These are phyloP conservation scores for Pseudeuparius sepicola DNA, from an alignment of 2,888 invertebrate species.

Conservation along the genomic window DNA sequence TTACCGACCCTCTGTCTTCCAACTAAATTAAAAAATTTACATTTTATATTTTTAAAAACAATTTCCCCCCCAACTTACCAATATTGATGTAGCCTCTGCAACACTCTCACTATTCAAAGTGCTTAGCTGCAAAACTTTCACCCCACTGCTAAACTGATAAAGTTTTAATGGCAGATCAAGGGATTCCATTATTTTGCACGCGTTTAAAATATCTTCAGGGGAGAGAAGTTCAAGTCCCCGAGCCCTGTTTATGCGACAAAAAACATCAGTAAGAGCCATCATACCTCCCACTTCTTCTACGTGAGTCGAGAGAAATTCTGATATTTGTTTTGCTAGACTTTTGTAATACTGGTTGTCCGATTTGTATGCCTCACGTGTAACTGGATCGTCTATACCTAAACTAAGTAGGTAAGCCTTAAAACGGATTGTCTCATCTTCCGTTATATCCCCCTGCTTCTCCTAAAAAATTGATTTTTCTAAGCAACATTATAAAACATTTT, in stretches of 20 bases:
- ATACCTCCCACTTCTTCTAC: slow-evolving; percentile 87
- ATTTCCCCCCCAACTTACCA: too few species aligned
- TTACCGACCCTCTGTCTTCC: slow-evolving; percentile 58
- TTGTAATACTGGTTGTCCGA: slow-evolving; percentile 77
- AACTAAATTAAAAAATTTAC: slow-evolving; percentile 40
- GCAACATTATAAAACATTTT: too few species aligned
- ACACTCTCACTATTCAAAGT: slow-evolving; percentile 63
- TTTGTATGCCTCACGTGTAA: slow-evolving; percentile 83
- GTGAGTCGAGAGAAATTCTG: slow-evolving; percentile 69
- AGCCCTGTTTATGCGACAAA: slow-evolving; percentile 93
- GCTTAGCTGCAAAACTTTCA: slow-evolving; percentile 81
- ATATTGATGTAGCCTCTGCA: slow-evolving; percentile 53
- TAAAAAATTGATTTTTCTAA: slow-evolving; percentile 21
- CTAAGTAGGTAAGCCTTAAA: slow-evolving; percentile 95
- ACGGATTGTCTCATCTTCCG: slow-evolving; percentile 92
- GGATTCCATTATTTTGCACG: slow-evolving; percentile 61
- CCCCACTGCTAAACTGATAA: slow-evolving; percentile 86
- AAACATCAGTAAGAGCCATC: slow-evolving; percentile 94
- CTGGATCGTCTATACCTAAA: slow-evolving; percentile 96
- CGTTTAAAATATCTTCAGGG: slow-evolving; percentile 91
- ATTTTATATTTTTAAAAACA: slow-evolving; percentile 9
- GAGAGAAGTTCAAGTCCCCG: slow-evolving; percentile 85
- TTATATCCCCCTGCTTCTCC: slow-evolving; percentile 89
- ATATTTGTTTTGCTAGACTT: slow-evolving; percentile 78
- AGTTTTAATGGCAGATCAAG: slow-evolving; percentile 65